Percentiles rank a stretch among this genome's conserved stretches.
Conservation (phyloP, 2,113 vertebrate species). For the Carollia perspicillata region DNA sequence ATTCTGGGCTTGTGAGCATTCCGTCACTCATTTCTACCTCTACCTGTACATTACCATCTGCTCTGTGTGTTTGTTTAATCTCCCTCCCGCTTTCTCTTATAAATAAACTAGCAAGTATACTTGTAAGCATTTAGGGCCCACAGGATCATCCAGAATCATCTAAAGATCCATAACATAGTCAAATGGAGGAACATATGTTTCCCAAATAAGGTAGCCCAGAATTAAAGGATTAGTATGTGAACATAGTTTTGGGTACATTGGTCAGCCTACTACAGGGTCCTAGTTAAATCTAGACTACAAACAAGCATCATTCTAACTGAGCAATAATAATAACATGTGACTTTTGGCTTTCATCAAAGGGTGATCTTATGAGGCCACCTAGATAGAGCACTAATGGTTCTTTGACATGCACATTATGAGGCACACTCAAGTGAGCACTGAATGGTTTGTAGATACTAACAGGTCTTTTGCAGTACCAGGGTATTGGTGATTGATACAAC, state of each 20-base stretch:
- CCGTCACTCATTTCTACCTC: background rate
- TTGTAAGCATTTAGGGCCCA: background rate
- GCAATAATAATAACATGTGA: background rate
- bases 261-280: fast-evolving
- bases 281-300: background rate
- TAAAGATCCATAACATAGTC: background rate
- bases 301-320: background rate
- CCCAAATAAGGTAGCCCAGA: background rate
- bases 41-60: background rate
- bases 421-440: background rate
- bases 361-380: background rate
- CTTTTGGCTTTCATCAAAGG: background rate
- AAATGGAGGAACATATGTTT: background rate
- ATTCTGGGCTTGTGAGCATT: background rate
- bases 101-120: background rate
- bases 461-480: background rate
- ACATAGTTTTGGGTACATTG: background rate
- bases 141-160: background rate
- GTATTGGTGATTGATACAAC: background rate
- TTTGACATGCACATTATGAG: background rate
- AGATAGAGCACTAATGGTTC: background rate
- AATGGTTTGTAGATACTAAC: background rate
- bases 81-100: background rate
- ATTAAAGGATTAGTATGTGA: background rate
- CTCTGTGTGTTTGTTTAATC: background rate